Base-by-base conservation (phyloP, 2,113 vertebrate species). In the Chaetura pelagica region DNA sequence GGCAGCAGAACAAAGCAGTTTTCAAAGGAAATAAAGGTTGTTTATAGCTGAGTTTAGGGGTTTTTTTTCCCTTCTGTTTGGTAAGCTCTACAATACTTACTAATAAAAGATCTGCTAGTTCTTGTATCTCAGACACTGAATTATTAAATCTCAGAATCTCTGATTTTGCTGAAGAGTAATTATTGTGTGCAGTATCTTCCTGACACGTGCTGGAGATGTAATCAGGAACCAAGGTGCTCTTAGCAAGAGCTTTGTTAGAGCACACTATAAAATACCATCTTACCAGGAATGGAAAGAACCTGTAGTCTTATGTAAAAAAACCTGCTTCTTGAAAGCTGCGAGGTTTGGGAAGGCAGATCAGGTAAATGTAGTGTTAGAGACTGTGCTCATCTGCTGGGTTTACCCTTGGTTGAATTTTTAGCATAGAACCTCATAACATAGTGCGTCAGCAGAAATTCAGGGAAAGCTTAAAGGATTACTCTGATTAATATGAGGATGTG, bases 141-240 rank as follows among this genome's bases (percentile, higher is more conserved):
- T 61, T 87, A 61, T 57, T 95, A 72, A 71, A 59, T 93, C 48
- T 85, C 42, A 48, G 55, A 62, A 59, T 90, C 72, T 85, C 51
- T 66, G 63, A 80, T 93, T 93, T 82, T 94, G 54, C 69, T 89
- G 18, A 51, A 58, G 81, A 61, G 30, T 87, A 89, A 90, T 85
- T 87, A 91, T 59, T 20, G n/a, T 76, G 26, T 63, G 71, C 29
- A 66, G 59, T 72, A 63, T 59, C 76, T 89, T 88, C 52, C 66
- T 72, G 83, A 72, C 66, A 66, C 3, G 8, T 80, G 85, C 75
- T 94, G 38, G 63, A 93, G 85, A 83, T 84, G 26, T 77, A 88
- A 90, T 88, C 55, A 27, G 75, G 72, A 91, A 63, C 38, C 30
- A 59, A 77, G 44, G 40, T n/a, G 34, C 48, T 88, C 32, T 44